A percentile compares a stretch with the other conserved stretches of the same genome.
phyloP scores from a whole-genome alignment of 2,888 invertebrate genomes.

The Odontothrips loti region DNA sequence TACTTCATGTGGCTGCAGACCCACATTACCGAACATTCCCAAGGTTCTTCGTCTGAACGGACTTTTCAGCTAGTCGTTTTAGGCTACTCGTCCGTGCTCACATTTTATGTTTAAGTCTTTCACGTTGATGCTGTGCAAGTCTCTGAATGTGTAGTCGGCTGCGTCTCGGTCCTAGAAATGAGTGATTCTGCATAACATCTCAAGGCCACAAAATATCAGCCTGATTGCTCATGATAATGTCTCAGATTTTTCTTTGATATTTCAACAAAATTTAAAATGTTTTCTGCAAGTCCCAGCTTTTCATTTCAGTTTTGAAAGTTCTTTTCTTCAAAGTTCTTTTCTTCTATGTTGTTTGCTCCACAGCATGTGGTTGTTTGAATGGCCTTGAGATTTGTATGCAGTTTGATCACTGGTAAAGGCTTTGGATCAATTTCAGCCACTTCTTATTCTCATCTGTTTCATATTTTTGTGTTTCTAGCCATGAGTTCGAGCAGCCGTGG shows the following conservation, averaged over 20 bases:
- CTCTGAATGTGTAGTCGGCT: neutral
- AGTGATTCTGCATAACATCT: too few relatives aligned
- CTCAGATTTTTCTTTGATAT: neutral
- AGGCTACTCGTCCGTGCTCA: too few relatives aligned
- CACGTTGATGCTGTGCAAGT: neutral
- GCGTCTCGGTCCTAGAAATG: too few relatives aligned
- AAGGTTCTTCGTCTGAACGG: too few relatives aligned
- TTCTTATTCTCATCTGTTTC: neutral
- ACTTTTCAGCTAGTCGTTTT: too few relatives aligned
- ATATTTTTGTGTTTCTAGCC: neutral
- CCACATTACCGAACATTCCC: too few relatives aligned
- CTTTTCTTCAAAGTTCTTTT: neutral
- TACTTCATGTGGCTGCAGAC: too few relatives aligned
- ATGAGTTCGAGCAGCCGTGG: slow-evolving; percentile 12
- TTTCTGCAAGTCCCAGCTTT: too few relatives aligned
- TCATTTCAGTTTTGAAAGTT: too few relatives aligned
- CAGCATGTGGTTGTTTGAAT: neutral
- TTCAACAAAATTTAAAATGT: neutral
- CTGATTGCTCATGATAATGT: neutral
- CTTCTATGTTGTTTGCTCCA: neutral
- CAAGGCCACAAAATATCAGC: too few relatives aligned
- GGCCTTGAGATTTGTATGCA: neutral
- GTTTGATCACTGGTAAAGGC: too few relatives aligned
- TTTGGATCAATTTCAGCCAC: too few relatives aligned
- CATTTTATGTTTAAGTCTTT: neutral